Base-by-base conservation (phyloP, 2,888 invertebrate genomes). In the Athalia cordata region DNA sequence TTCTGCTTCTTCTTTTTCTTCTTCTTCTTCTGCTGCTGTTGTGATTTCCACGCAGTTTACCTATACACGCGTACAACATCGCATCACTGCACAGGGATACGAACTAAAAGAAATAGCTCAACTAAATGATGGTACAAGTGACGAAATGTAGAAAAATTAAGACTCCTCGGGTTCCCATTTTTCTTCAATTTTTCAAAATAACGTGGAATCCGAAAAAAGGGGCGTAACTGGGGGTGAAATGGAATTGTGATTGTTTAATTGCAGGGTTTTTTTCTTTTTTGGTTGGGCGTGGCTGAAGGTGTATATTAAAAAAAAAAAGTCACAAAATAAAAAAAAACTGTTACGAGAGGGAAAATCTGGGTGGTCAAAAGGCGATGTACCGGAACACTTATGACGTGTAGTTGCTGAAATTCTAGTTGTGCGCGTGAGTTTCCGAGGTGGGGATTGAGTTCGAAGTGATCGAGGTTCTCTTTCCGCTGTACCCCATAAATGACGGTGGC, bases 1-100 rank as follows among this genome's bases (percentile, higher is more conserved):
- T 7, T 11, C 52, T 52, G 50, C 55, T 61, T 68, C 43, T 29
- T 65, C 74, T 62, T 67, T 15, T n/a, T 65, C 65, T 72, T 80
- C 75, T 80, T 47, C 50, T 29, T 0, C 29, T 29, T 29, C 29
- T 29, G 29, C 29, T 29, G 29, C 29, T 29, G 29, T 29, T 29
- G 29, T 29, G 29, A 29, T 29, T 29, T 29, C 29, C 29, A 29
- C 76, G 79, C 79, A 80, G 11, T 52, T 9, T 52, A 52, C 52
- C 52, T 1, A 7, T n/a, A 55, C 55, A 6, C 55, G 55, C 29
- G 29, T 29, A 29, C 29, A 2, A 29, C 29, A 29, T 29, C 29
- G 29, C 29, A 2, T 29, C 29, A 29, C 29, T 29, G 29, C 29
- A 0, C 29, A 29, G 29, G 29, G 29, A 29, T 29, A 29, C 29